Base-by-base conservation (phyloP, 1,140 invertebrate genomes). In the Papilio machaon region DNA sequence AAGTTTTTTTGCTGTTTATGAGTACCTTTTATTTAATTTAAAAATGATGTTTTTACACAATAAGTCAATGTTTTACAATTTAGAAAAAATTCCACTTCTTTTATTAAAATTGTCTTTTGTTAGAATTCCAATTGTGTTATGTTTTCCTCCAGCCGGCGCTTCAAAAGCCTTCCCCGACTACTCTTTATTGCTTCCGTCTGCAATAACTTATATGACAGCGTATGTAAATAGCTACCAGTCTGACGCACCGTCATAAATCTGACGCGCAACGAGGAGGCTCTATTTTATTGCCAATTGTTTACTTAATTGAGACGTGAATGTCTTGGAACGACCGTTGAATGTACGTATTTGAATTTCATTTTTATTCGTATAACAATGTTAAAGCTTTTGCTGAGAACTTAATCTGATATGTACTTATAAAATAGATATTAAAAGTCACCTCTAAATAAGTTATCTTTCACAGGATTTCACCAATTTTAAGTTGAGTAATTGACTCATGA, bases 121-220 rank as follows among this genome's bases (percentile, higher is more conserved):
- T 11, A 13, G 13, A 85, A 84, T 86, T 79, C 83, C 83, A 83
- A 87, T 85, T 83, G 85, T 85, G 85, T 83, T 67, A 67, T 83
- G 80, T 76, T 88, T 86, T 85, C 78, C 81, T 81, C 67, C 77
- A 35, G 54, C 49, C 54, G 52, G 11, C 43, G 17, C n/a, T 47
- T 17, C 76, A 73, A 46, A 73, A 73, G 73, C 38, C 70, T 75
- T 82, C 35, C 15, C 73, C 73, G 47, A 79, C 58, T 13, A 30
- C 47, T 23, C 58, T 82, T 82, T 80, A 82, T 73, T 67, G 78
- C 73, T 80, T 82, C 81, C 81, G 79, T 73, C 60, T 49, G n/a
- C n/a, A 30, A 76, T 76, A 76, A 76, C 74, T 76, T 54, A 76
- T 52, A 52, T 23, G 47, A 76, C 19, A 76, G 30, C 73, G 38